Base-by-base conservation (phyloP, 2,888 invertebrate genomes). In the Lepidocyrtinus sp. region DNA sequence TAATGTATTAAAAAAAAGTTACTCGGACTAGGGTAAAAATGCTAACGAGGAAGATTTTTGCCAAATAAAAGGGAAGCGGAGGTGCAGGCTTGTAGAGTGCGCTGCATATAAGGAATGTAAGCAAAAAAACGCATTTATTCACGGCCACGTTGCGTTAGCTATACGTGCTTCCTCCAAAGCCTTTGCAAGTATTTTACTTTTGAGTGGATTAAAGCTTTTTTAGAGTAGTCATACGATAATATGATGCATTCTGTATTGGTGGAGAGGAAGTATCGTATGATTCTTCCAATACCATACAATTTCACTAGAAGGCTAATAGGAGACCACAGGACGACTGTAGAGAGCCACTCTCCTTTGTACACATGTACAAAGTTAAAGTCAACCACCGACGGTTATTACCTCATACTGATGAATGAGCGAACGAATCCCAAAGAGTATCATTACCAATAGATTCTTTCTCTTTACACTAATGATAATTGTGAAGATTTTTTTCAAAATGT, bases 241-340 rank as follows among this genome's bases (percentile, higher is more conserved):
- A n/a, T n/a, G n/a, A 75, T 75, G 75, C 62, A 75, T 62, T 61
- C 59, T 69, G 69, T 59, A 75, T 75, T 75, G 75, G 75, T 69
- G 45, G 69, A 63, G 1, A 25, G 67, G 67, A 55, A 26, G 36
- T 63, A 75, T 75, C 75, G 62, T 75, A 69, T 63, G 75, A 75
- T 75, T 68, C 19, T 59, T 50, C 63, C n/a, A 17, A 12, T 59
- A 61, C 24, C 68, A 36, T 36, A 36, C 36, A 36, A 36, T 12
- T 36, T 36, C 12, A 7, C 12, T 36, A 7, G 5, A 36, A 36
- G 5, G 12, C 5, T 5, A 5, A 7, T 7, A 12, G 36, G 36
- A 69, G 55, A 69, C 59, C 68, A 68, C 46, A 62, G 45, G 26
- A 68, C 63, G 24, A 45, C 25, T 50, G 1, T 36, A 36, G 36